These are phyloP conservation scores for Synanthedon formicaeformis DNA, from an alignment of 2,888 invertebrate species.

Conservation along the genomic window DNA sequence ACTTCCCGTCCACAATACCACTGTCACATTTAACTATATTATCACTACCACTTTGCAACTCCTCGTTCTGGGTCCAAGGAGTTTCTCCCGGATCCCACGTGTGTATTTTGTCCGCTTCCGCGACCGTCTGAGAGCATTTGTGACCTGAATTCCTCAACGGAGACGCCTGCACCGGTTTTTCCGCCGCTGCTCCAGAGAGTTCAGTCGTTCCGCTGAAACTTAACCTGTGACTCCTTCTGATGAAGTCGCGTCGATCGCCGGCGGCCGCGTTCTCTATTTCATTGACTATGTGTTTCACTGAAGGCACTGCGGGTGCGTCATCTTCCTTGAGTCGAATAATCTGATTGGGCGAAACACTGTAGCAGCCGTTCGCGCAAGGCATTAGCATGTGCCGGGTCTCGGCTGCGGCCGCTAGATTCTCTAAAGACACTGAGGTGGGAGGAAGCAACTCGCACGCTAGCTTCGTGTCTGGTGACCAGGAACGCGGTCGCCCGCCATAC, in stretches of 20 bases:
- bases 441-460: slow-evolving; percentile 71
- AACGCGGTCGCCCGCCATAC: slow-evolving; percentile 71
- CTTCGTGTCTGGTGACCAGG: slow-evolving; percentile 80
- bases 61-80: slow-evolving; percentile 27
- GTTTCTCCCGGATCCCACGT: slow-evolving; percentile 78
- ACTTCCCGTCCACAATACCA: slow-evolving; percentile 57
- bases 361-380: slow-evolving; percentile 88
- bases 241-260: slow-evolving; percentile 24
- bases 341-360: slow-evolving; percentile 92
- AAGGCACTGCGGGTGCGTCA: slow-evolving; percentile 72
- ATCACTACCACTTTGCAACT: slow-evolving; percentile 39
- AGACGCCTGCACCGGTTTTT: slow-evolving; percentile 25
- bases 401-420: slow-evolving; percentile 73
- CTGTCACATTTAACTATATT: slow-evolving; percentile 66
- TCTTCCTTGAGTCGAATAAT: slow-evolving; percentile 84
- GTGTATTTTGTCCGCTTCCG: slow-evolving; percentile 66
- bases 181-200: slow-evolving; percentile 15
- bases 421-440: slow-evolving; percentile 77
- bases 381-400: slow-evolving; percentile 83
- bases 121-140: slow-evolving; percentile 31
- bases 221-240: slow-evolving; percentile 32
- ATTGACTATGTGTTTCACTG: slow-evolving; percentile 78
- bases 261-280: slow-evolving; percentile 74
- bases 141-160: slow-evolving; percentile 36
- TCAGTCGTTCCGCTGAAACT: slow-evolving; percentile 30